Evolutionary conservation across 2,113 vertebrate genomes (phyloP), one percentile per base, ranked within the genome.

Genomic region (Microtus montanus): DNA sequence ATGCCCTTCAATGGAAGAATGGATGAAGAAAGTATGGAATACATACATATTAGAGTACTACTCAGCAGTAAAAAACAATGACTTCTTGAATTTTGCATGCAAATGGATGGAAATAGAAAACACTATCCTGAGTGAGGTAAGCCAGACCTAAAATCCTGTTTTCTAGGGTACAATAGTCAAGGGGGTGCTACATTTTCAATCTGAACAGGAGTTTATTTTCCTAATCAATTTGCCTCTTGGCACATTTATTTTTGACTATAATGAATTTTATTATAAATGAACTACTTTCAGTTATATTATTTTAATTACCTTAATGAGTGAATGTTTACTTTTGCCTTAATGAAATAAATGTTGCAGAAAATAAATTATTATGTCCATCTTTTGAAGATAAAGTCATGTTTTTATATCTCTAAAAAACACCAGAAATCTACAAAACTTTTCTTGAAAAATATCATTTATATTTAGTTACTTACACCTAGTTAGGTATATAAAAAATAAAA

Each of bases 291-390:
- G 28, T 44, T 87, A 5, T 47, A 68, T 15, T 87, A 87, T 61
- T 74, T 52, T 35, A 68, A 30, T 63, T 15, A 80, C 52, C 52
- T 78, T 66, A 30, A 94, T 54, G 61, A 54, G 52, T n/a, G 1
- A 84, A 54, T 89, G 11, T 64, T 86, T 91, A 41, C 52, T 91
- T 87, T 73, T 78, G 73, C 35, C 64, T 92, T 7, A 70, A 90
- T 24, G 9, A 90, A 85, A 68, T 75, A 91, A 54, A 80, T 78
- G 35, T 61, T 19, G 7, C 11, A 5, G 1, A 30, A 54, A 92
- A 70, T 64, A 26, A 22, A 79, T 78, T 41, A 68, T 77, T n/a
- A 2, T 10, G 11, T n/a, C 79, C 52, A 38, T 22, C 1, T 38
- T 26, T 82, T 84, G 74, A 85, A 70, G 86, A 15, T 24, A 26